These are phyloP conservation scores for Trichosurus vulpecula DNA, from an alignment of 2,797 vertebrate genomes.

Conservation along the genomic window DNA sequence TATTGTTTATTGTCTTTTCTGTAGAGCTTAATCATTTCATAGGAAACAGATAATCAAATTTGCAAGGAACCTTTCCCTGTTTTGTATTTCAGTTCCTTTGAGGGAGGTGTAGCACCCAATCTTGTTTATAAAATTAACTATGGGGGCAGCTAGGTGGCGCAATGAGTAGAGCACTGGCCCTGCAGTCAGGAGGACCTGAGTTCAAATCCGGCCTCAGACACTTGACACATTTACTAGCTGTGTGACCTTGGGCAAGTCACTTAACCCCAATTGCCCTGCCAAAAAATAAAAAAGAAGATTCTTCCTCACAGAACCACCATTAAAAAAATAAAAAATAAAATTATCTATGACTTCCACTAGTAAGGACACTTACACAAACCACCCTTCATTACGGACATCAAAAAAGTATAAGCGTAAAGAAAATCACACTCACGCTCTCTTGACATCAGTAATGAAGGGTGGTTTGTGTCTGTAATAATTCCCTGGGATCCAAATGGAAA, in stretches of 20 bases:
- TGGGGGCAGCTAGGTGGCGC: no score
- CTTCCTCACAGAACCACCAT: no score
- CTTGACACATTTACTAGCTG: no score
- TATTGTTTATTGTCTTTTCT: conserved; percentile 38
- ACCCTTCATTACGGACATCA: not conserved
- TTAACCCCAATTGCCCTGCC: no score
- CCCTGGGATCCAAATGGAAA: not conserved
- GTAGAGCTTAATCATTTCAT: conserved; percentile 38
- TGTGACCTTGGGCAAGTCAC: no score
- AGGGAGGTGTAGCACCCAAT: not conserved
- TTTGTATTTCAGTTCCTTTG: not conserved
- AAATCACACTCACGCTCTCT: not conserved
- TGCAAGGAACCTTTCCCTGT: not conserved
- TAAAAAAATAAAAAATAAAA: no score
- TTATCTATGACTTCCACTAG: not conserved
- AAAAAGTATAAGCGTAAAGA: not conserved
- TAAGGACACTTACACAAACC: not conserved
- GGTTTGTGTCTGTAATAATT: not conserved
- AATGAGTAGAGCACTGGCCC: no score
- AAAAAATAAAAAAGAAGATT: no score
- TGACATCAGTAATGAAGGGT: not conserved
- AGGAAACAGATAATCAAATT: conserved; percentile 47
- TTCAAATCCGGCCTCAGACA: no score
- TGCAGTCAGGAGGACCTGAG: no score
- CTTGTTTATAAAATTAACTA: not conserved